Base-by-base conservation (phyloP, 1,140 invertebrate species). In the Polypedilum vanderplanki region DNA sequence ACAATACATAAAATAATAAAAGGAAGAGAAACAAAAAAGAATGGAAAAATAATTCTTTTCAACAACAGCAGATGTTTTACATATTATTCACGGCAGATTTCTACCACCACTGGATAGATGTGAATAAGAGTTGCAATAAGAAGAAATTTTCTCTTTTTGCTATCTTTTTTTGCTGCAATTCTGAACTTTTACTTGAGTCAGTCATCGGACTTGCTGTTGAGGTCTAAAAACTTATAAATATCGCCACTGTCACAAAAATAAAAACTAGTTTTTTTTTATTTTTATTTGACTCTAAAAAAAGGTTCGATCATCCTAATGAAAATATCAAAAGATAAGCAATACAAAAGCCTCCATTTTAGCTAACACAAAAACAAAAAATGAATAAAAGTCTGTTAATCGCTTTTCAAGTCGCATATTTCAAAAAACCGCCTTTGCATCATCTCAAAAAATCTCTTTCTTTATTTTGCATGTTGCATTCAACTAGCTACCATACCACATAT, bases 31-130 rank as follows among this genome's bases (percentile, higher is more conserved):
- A 1, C 1, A 10, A 70, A 70, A 18, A 70, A 20, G 65, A 70
- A 70, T n/a, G 18, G 9, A 18, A 20, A n/a, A 70, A 10, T 20
- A 18, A 18, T 20, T 70, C 20, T 70, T 20, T n/a, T n/a, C n/a
- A n/a, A n/a, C 9, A 70, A 22, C 65, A 70, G 65, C 65, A 70
- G 65, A 70, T 70, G 65, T 70, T 70, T 70, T 70, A 70, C 65
- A 70, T 70, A 18, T 70, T 70, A 70, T 70, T 57, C 46, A 57
- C 46, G 46, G 46, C 12, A 57, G 46, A 57, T 57, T 57, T 57
- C 46, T 57, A 57, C 46, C 46, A 57, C 46, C n/a, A 57, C 46
- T 57, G 24, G 24, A n/a, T n/a, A n/a, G n/a, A 33, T 33, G 24
- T 33, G 24, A 33, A 33, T 33, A 33, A 33, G 5, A 33, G 24